Conservation (phyloP, 1,140 invertebrate genomes). For the Pseudobourletiella spinata region DNA sequence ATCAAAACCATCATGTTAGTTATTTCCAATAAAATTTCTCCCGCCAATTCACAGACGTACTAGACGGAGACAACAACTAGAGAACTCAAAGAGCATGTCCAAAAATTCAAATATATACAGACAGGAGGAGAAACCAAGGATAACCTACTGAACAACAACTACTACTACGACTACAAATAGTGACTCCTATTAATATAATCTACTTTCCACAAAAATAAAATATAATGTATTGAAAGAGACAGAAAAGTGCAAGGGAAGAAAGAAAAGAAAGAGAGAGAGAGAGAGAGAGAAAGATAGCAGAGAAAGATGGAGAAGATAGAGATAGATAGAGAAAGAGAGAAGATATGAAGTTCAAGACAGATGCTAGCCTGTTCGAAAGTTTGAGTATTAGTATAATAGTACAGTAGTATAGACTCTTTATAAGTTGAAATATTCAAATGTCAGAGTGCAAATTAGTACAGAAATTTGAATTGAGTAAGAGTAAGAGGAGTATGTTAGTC, state of each 20-base stretch:
- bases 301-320: constrained; percentile 3
- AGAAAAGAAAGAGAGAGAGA: constrained; percentile 18
- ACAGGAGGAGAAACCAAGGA: too few relatives aligned
- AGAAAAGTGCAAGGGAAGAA: constrained; percentile 20
- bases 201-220: too few relatives aligned
- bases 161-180: too few relatives aligned
- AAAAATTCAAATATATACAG: not conserved
- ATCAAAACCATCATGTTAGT: not conserved
- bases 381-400: not conserved
- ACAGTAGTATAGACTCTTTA: not conserved
- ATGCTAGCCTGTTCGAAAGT: too few relatives aligned
- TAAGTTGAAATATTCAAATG: not conserved
- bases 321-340: constrained; percentile 15
- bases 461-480: not conserved
- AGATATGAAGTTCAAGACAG: not conserved
- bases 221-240: constrained; percentile 26
- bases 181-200: too few relatives aligned
- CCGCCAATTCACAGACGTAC: too few relatives aligned
- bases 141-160: too few relatives aligned
- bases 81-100: not conserved
- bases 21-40: too few relatives aligned
- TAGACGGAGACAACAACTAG: too few relatives aligned
- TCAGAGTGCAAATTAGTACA: not conserved
- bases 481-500: not conserved
- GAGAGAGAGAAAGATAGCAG: constrained; percentile 17